These are phyloP conservation scores for Drosophila watanabei DNA, from an alignment of 1,140 invertebrate species.

Conservation along the genomic window DNA sequence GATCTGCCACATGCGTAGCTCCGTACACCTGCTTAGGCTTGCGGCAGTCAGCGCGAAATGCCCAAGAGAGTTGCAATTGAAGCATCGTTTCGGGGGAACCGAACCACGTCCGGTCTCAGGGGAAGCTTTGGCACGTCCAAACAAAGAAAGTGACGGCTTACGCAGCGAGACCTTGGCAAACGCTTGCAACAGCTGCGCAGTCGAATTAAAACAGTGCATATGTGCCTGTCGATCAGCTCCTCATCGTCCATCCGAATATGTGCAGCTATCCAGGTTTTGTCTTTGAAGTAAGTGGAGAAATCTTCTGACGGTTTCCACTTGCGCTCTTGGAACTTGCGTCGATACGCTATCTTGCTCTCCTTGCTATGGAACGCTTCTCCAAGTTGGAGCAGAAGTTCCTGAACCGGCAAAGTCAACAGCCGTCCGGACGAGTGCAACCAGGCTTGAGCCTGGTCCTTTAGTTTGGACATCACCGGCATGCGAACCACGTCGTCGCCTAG, in stretches of 20 bases:
- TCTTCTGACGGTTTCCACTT: neutral
- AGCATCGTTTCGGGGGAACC: neutral
- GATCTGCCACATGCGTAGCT: slow-evolving; percentile 10
- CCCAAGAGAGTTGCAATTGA: slow-evolving; percentile 1
- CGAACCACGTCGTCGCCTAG: no score
- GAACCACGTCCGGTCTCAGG: neutral
- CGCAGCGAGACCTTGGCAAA: neutral
- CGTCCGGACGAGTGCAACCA: no score
- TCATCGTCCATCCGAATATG: neutral
- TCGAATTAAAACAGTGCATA: slow-evolving; percentile 1
- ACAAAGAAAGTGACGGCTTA: neutral
- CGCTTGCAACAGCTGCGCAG: neutral
- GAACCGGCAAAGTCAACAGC: no score
- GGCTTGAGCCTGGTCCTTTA: no score
- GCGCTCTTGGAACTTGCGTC: slow-evolving; percentile 2
- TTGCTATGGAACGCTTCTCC: no score
- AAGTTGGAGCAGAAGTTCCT: no score
- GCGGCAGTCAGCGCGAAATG: slow-evolving; percentile 7
- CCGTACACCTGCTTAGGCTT: slow-evolving; percentile 6
- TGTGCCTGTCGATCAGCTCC: neutral
- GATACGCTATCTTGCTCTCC: no score
- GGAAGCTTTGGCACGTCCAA: no score
- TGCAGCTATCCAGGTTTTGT: neutral
- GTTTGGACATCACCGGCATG: no score
- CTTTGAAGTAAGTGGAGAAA: neutral